Conservation (phyloP, 2,888 invertebrate species). For the Dexiosoma caninum region DNA sequence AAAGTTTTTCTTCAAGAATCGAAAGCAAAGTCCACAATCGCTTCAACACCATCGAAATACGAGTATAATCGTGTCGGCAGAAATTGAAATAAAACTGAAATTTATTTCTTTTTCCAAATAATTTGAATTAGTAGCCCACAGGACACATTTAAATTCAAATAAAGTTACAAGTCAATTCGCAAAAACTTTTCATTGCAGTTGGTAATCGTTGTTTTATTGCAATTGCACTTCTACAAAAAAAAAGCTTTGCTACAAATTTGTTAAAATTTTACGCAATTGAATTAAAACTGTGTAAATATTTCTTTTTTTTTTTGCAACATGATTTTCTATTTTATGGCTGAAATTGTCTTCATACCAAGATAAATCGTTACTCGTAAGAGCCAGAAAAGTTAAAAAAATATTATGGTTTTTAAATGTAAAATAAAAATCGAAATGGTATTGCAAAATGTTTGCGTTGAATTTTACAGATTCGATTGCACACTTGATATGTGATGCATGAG, state of each 20-base stretch:
- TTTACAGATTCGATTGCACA: slow-evolving; percentile 27
- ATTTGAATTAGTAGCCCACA: slow-evolving; percentile 49
- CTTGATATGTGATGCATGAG: neutral
- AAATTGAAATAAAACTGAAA: slow-evolving; percentile 12
- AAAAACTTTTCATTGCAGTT: neutral
- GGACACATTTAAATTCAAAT: slow-evolving; percentile 30
- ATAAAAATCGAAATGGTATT: slow-evolving; percentile 10
- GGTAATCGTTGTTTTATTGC: slow-evolving; percentile 24
- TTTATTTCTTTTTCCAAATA: slow-evolving; percentile 5
- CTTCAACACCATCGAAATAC: neutral
- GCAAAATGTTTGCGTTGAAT: slow-evolving; percentile 27
- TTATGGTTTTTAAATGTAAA: slow-evolving; percentile 2
- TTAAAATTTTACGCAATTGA: slow-evolving; percentile 49
- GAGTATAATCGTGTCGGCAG: slow-evolving; percentile 3
- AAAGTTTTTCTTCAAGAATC: neutral
- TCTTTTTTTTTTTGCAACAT: neutral
- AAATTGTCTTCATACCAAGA: neutral
- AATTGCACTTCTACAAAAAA: slow-evolving; percentile 25
- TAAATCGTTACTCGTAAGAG: neutral
- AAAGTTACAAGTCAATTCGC: neutral
- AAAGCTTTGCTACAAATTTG: neutral
- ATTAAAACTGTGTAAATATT: slow-evolving; percentile 1
- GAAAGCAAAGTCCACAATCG: neutral
- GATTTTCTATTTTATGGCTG: slow-evolving; percentile 7
- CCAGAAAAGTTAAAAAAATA: neutral